Evolutionary conservation across 2,888 invertebrate species (phyloP).

Genomic region (Helleia helle): DNA sequence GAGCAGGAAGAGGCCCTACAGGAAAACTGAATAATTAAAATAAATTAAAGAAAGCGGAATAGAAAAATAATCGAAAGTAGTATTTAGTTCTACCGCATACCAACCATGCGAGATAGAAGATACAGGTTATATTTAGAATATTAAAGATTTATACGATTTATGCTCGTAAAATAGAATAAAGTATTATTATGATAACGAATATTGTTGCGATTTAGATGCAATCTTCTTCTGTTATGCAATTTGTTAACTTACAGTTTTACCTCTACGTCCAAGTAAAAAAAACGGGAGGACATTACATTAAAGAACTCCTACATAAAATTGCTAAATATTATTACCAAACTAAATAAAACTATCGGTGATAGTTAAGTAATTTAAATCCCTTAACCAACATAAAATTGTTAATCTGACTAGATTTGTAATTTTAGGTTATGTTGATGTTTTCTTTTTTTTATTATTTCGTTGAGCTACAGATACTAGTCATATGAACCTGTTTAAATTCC

Average conservation of each 20-base stretch:
- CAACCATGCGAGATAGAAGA: too few relatives aligned
- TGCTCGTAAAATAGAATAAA: too few relatives aligned
- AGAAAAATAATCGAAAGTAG: too few relatives aligned
- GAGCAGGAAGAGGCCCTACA: too few relatives aligned
- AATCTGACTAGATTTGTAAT: not conserved
- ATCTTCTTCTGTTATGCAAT: slow-evolving; percentile 19
- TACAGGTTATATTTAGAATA: too few relatives aligned
- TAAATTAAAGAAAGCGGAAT: too few relatives aligned
- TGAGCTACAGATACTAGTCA: not conserved
- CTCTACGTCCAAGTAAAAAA: slow-evolving; percentile 40
- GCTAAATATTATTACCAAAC: not conserved
- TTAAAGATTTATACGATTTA: too few relatives aligned
- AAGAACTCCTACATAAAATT: not conserved
- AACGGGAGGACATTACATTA: slow-evolving; percentile 28
- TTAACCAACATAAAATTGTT: not conserved
- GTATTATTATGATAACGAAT: too few relatives aligned
- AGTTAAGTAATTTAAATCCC: not conserved
- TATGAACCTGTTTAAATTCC: too few relatives aligned
- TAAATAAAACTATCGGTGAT: not conserved
- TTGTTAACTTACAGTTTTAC: slow-evolving; percentile 39
- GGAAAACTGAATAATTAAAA: too few relatives aligned
- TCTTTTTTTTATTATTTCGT: not conserved
- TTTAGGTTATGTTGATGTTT: slow-evolving; percentile 5
- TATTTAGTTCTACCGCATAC: too few relatives aligned
- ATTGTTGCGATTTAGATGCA: too few relatives aligned